A percentile compares a stretch with the other conserved stretches of the same genome.
phyloP scores from a whole-genome alignment of 2,113 vertebrate genomes.

The Gulo gulo region DNA sequence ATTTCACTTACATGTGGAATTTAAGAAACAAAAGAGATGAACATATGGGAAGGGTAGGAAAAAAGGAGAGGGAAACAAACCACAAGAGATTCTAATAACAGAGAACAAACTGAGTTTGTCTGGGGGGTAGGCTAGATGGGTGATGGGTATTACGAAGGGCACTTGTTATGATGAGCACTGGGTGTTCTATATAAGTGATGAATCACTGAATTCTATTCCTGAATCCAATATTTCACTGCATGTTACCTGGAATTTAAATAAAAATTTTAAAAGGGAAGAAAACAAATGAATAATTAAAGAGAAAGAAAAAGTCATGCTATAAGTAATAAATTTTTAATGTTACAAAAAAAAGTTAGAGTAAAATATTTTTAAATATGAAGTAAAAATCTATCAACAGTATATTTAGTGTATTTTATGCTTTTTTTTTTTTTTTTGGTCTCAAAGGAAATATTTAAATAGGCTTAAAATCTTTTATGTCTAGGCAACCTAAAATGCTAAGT shows the following conservation, averaged over 20 bases:
- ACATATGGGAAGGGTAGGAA: not conserved
- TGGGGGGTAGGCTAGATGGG: not conserved
- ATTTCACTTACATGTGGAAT: not conserved
- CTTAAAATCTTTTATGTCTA: not conserved
- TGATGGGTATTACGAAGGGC: not conserved
- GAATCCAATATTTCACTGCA: not conserved
- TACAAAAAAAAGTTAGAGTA: not conserved
- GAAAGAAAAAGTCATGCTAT: not conserved
- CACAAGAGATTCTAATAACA: not conserved
- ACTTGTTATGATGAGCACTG: not conserved
- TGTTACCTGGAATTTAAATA: not conserved
- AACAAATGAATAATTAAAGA: not conserved
- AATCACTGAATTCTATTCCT: not conserved
- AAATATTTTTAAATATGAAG: not conserved
- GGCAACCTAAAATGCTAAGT: conserved; percentile 6
- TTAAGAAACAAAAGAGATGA: not conserved
- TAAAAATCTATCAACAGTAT: not conserved
- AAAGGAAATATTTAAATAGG: not conserved
- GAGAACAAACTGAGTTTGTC: not conserved
- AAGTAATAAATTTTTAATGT: not conserved
- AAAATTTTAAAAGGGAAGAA: not conserved
- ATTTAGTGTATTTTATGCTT: not conserved
- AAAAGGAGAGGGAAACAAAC: not conserved
- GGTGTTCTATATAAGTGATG: not conserved
- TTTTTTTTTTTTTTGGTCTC: not conserved